These are phyloP conservation scores for Lanius ludovicianus DNA, from an alignment of 2,113 vertebrate genomes.

Conservation along the genomic window DNA sequence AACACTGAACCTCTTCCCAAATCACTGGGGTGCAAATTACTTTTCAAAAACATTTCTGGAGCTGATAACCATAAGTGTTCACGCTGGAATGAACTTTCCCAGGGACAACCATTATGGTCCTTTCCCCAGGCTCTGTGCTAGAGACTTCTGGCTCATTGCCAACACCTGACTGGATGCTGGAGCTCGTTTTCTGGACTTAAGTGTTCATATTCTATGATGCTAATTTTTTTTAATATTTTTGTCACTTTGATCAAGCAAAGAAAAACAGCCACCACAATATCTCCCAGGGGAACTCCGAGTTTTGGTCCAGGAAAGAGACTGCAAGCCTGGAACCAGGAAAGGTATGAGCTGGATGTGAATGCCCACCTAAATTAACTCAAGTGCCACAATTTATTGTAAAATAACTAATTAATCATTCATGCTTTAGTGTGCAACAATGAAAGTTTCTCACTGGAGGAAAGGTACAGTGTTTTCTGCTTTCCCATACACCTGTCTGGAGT, in stretches of 20 bases:
- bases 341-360: neutral
- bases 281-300: neutral
- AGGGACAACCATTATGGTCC: neutral
- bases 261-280: neutral
- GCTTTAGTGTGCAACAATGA: neutral
- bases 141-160: neutral
- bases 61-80: neutral
- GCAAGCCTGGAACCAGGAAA: neutral
- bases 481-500: neutral
- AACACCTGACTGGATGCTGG: neutral
- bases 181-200: neutral
- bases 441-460: neutral
- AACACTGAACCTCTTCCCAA: slow-evolving; percentile 58
- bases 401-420: neutral
- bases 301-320: neutral
- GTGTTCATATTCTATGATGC: neutral
- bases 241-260: neutral
- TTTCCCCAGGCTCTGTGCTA: neutral
- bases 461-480: neutral
- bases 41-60: slow-evolving; percentile 35
- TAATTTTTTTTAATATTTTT: neutral
- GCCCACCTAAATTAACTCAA: neutral
- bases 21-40: slow-evolving; percentile 40
- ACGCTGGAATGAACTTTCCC: neutral
- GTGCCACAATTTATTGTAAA: neutral